These are phyloP conservation scores for Apodemus agrarius DNA, from an alignment of 2,797 vertebrate genomes.

Conservation along the genomic window DNA sequence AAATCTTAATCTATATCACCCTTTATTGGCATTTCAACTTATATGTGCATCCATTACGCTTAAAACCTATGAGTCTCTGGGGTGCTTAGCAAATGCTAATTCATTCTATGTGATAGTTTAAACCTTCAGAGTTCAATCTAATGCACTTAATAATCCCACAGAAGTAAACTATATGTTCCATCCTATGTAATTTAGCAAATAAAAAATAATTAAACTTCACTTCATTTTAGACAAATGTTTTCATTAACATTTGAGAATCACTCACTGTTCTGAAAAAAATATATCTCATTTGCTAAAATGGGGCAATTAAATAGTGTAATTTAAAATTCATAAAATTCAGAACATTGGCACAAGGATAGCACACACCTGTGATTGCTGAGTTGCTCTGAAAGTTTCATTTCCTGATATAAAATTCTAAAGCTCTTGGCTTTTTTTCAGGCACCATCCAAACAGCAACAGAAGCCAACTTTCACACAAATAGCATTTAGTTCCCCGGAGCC, in stretches of 20 bases:
- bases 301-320: background rate
- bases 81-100: background rate
- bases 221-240: conserved; percentile 17
- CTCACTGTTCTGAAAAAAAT: background rate
- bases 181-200: background rate
- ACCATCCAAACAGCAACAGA: conserved; percentile 40
- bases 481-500: conserved; percentile 4
- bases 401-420: conserved; percentile 60
- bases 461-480: conserved; percentile 58
- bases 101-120: background rate
- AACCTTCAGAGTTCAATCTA: background rate
- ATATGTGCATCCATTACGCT: too few species aligned
- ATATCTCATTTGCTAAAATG: conserved; percentile 25
- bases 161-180: background rate
- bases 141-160: background rate
- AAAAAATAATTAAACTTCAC: background rate
- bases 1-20: background rate
- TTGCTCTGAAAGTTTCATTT: conserved; percentile 60
- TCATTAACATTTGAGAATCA: conserved; percentile 16
- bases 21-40: background rate
- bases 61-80: background rate
- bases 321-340: conserved; percentile 46
- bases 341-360: conserved; percentile 49
- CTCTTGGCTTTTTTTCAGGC: conserved; percentile 54
- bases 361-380: conserved; percentile 58